Conservation (phyloP, 2,113 vertebrate species). For the Lamprotornis superbus region DNA sequence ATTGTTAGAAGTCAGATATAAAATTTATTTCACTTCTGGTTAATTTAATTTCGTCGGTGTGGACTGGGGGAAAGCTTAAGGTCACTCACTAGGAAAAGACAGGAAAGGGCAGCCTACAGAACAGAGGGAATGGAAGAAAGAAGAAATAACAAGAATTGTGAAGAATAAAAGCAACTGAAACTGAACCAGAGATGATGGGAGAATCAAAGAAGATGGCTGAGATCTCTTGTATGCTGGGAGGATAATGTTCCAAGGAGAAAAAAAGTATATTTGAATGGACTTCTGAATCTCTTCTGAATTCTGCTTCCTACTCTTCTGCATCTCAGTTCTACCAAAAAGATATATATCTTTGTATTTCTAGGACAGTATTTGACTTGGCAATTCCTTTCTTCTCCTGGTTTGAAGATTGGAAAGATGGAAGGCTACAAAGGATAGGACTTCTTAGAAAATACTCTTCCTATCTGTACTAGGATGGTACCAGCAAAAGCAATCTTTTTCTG, state of each 20-base stretch:
- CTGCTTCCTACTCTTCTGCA: neutral
- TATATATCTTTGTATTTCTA: neutral
- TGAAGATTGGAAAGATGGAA: neutral
- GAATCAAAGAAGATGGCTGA: neutral
- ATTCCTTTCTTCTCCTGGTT: neutral
- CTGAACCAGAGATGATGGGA: neutral
- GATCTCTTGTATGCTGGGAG: neutral
- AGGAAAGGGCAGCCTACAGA: neutral
- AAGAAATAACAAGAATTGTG: neutral
- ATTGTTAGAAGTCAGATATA: neutral
- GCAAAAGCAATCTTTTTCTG: neutral
- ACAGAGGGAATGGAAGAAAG: neutral
- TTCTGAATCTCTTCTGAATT: neutral
- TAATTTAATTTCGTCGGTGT: neutral
- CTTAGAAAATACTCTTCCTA: neutral
- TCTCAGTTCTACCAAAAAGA: neutral
- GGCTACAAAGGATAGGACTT: neutral
- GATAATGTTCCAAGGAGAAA: neutral
- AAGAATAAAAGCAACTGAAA: conserved; percentile 1
- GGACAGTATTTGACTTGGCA: neutral
- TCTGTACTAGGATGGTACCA: neutral
- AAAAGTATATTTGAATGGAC: neutral
- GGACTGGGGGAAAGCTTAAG: neutral
- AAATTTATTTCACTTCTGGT: neutral
- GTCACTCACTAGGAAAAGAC: neutral